Evolutionary conservation across 2,797 vertebrate species (phyloP), one percentile per base, ranked within the genome.

Genomic region (Malacoctenus gilli): DNA sequence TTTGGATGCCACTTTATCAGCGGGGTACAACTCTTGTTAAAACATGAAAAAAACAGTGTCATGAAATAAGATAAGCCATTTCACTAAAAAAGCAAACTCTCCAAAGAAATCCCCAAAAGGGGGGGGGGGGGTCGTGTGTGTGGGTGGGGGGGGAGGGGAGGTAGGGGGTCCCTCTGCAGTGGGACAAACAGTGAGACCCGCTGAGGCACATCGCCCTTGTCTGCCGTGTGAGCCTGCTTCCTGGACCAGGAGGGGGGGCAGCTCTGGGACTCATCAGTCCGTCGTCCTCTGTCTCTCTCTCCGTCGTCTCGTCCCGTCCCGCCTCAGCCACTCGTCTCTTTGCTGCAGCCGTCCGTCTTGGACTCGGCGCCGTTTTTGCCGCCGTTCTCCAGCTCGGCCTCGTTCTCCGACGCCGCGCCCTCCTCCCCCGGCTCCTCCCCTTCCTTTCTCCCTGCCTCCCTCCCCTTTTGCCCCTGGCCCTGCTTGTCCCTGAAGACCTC

Each of bases 401-500:
- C 19, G 0, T 67, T 66, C 42, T 57, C 77, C 8, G 3, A 20
- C 0, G 16, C 16, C 23, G 63, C 48, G n/a, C 25, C 71, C 3
- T 52, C 73, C 41, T 67, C 50, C 4, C 42, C 28, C 0, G 14
- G 69, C 39, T 5, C 58, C 14, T 8, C 2, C 44, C 61, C 20
- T 38, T 67, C 55, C 36, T 46, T 50, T 63, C 74, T 80, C 30
- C 46, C 59, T 38, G 77, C 84, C n/a, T 87, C 83, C 48, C 64
- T 72, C 41, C 31, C 56, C 31, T 77, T 88, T n/a, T 66, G 73
- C 41, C 79, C 80, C 47, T 54, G 42, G 5, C 78, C 78, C 73
- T 90, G 91, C 64, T 93, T 93, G 28, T 91, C 80, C 18, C 79
- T 75, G 77, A 92, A 92, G 37, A 95, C 92, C 80, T 99, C 97